Evolutionary conservation across 2,113 vertebrate genomes (phyloP).

Genomic region (Rhagologus leucostigma): DNA sequence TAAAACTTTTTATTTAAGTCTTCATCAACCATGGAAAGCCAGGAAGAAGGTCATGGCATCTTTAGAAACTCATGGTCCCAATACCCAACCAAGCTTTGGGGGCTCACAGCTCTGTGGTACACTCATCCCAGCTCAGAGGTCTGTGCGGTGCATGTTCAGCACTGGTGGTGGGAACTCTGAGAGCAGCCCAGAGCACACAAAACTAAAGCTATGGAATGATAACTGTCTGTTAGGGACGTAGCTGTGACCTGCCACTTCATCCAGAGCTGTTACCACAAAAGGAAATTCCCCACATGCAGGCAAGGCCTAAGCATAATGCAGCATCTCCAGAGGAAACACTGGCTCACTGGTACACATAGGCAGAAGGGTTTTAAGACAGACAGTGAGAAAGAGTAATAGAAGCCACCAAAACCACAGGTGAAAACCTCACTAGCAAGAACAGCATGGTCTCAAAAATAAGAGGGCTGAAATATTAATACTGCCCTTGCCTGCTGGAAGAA

Average conservation of each 20-base stretch:
- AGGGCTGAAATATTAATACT: neutral
- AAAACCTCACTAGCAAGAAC: neutral
- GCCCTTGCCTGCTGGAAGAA: neutral
- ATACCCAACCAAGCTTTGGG: neutral
- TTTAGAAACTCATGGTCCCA: neutral
- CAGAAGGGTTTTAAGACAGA: neutral
- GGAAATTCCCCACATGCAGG: neutral
- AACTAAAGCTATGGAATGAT: neutral
- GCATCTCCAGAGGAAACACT: neutral
- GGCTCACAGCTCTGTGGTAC: neutral
- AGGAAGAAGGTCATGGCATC: neutral
- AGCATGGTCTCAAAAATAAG: neutral
- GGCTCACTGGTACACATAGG: neutral
- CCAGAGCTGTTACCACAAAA: neutral
- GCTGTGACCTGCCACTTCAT: neutral
- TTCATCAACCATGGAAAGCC: neutral
- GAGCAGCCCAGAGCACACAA: neutral
- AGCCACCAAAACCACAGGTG: neutral
- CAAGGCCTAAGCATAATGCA: neutral
- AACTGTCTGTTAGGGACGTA: accelerated
- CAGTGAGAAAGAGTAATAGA: neutral
- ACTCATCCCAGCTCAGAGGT: neutral
- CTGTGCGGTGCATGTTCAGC: neutral
- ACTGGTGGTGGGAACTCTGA: neutral
- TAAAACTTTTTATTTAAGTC: neutral